Percentiles rank a stretch among this genome's conserved stretches.
These are phyloP conservation scores for Lepidurus arcticus DNA, from an alignment of 1,140 invertebrate genomes.

Conservation along the genomic window DNA sequence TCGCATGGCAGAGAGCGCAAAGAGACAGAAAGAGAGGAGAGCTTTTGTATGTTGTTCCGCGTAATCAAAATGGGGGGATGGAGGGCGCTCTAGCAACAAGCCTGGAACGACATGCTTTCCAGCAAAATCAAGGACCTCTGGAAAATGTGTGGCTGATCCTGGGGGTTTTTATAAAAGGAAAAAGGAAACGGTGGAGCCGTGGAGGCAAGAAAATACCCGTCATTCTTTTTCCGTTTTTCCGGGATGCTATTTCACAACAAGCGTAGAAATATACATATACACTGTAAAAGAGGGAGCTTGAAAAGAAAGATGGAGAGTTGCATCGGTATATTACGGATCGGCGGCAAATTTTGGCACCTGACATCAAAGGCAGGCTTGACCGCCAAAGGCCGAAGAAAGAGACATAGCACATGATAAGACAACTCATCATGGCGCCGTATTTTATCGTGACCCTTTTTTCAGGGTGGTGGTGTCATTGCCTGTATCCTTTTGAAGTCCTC, in stretches of 20 bases:
- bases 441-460: neutral
- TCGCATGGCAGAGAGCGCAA: neutral
- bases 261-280: neutral
- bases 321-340: neutral
- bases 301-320: neutral
- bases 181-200: neutral
- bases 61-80: neutral
- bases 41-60: neutral
- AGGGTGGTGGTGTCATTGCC: neutral
- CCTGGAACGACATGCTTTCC: neutral
- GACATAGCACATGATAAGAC: constrained; percentile 13
- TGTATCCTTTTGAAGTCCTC: neutral
- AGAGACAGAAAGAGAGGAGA: neutral
- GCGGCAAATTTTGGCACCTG: constrained; percentile 6
- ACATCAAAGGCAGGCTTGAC: neutral
- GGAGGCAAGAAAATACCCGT: neutral
- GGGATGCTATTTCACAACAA: neutral
- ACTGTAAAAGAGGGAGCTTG: neutral
- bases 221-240: neutral
- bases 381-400: neutral
- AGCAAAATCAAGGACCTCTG: neutral
- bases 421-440: neutral
- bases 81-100: neutral
- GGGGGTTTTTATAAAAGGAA: neutral
- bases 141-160: neutral